Conservation (phyloP, 2,797 vertebrate species). For the Poeciliopsis paucimaculata region DNA sequence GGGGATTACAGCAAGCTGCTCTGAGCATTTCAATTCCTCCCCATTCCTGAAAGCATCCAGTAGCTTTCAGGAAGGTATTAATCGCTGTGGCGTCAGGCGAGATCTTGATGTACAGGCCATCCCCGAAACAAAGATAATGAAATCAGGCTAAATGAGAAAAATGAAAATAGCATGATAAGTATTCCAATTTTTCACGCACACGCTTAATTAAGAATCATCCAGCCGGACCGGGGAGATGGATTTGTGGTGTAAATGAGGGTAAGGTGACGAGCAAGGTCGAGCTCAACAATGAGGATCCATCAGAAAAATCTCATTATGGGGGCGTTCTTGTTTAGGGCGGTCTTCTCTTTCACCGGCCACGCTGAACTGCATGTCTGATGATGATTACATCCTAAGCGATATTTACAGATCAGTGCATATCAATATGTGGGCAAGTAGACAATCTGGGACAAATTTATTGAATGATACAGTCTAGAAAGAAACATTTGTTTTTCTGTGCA, state of each 20-base stretch:
- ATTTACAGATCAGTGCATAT: conserved; percentile 6
- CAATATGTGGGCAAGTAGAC: not conserved
- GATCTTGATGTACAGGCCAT: conserved; percentile 69
- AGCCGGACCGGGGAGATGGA: conserved; percentile 61
- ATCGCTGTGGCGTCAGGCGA: conserved; percentile 53
- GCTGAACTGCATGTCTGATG: conserved; percentile 66
- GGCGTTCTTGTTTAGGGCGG: conserved; percentile 69
- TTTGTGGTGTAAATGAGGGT: conserved; percentile 71
- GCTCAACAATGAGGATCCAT: conserved; percentile 60
- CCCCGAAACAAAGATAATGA: conserved; percentile 75
- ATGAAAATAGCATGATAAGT: conserved; percentile 70
- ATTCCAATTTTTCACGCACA: conserved; percentile 71
- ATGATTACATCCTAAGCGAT: conserved; percentile 47
- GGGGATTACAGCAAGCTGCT: conserved; percentile 30
- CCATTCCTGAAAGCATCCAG: conserved; percentile 49
- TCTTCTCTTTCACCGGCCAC: conserved; percentile 59
- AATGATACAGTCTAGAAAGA: not conserved
- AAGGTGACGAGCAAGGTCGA: conserved; percentile 76
- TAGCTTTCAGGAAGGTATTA: conserved; percentile 52
- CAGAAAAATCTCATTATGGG: conserved; percentile 74
- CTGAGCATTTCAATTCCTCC: conserved; percentile 61
- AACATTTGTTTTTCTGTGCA: not conserved
- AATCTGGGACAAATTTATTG: not conserved
- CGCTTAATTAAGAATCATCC: conserved; percentile 75
- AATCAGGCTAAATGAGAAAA: conserved; percentile 69